phyloP scores from a whole-genome alignment of 92 coral and sea anemone genomes.

The Nematostella vectensis region DNA sequence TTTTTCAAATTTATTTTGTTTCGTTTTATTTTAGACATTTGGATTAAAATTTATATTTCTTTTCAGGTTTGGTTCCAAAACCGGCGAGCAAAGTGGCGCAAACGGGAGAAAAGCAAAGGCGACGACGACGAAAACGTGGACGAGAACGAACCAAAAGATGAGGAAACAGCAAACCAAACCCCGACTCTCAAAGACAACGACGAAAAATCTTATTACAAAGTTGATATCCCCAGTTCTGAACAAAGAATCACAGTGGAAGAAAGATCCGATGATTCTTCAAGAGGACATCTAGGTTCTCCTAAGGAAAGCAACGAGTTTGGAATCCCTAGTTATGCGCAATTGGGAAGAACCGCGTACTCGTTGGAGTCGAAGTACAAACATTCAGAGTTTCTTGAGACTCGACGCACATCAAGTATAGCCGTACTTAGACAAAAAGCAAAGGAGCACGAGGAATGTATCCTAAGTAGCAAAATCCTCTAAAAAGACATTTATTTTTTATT shows the following conservation, averaged over 20 bases:
- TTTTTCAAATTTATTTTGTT: too few relatives aligned
- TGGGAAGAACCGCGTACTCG: too few relatives aligned
- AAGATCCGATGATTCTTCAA: slow-evolving; percentile 1
- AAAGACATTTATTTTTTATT: neutral
- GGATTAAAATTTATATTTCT: neutral
- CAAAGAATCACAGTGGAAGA: neutral
- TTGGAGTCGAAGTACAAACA: neutral
- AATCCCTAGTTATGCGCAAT: too few relatives aligned
- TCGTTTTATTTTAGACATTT: too few relatives aligned
- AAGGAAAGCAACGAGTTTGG: neutral
- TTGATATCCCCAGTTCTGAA: slow-evolving; percentile 6
- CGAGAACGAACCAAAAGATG: slow-evolving; percentile 20
- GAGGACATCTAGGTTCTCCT: neutral
- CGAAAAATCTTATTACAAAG: slow-evolving; percentile 14
- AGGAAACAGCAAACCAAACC: slow-evolving; percentile 11
- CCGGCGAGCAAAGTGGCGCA: slow-evolving; percentile 97
- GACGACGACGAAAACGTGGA: slow-evolving; percentile 28
- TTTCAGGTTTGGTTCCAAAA: slow-evolving; percentile 99
- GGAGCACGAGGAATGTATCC: slow-evolving; percentile 61
- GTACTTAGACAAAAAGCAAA: slow-evolving; percentile 71
- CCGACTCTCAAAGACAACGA: slow-evolving; percentile 6
- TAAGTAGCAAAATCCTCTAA: slow-evolving; percentile 19
- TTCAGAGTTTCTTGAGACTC: slow-evolving; percentile 38
- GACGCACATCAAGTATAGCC: slow-evolving; percentile 72
- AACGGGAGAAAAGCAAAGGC: slow-evolving; percentile 70